Evolutionary conservation across 2,888 invertebrate species (phyloP), one percentile per base, ranked within the genome.

Genomic region (Macaria notata): DNA sequence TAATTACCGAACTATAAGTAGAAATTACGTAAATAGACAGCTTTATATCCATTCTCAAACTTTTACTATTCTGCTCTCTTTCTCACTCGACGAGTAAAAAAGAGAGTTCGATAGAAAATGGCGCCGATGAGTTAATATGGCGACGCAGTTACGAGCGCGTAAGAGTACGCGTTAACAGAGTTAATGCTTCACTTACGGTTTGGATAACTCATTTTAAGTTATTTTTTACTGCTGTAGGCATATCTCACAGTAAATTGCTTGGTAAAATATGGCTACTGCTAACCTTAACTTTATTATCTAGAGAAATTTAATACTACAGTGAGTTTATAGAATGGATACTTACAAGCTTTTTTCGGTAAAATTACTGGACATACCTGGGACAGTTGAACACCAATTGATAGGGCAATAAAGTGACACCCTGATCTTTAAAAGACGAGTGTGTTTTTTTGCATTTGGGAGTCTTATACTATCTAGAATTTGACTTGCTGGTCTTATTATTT

Each of bases 1-100:
- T 75, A 74, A 79, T 76, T 75, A 79, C 72, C 61, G 61, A 50
- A 64, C 71, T 70, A 72, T 71, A 70, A 70, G 69, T 70, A 69
- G 72, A 72, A 59, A 66, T 66, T 55, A 70, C 71, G 63, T 70
- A 72, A 73, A 77, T 77, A 77, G 78, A 73, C 68, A 75, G 65
- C 65, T 67, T 71, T 64, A 72, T 71, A 67, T 71, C 69, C 69
- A 61, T 64, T 62, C 62, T 67, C 64, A 71, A 73, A 71, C 71
- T 74, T 78, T 75, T 66, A 57, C 50, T 72, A 65, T 65, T 30
- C 44, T 57, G 65, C 63, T 80, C 81, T 72, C 76, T 66, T 62
- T 82, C 75, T 71, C 59, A 66, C 61, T 3, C 56, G 33, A 56
- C 56, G 30, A 39, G 51, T 61, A 57, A 62, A 72, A 78, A 62